Percentiles rank a stretch among this genome's conserved stretches.
These are phyloP conservation scores for Mohoua ochrocephala DNA, from an alignment of 2,113 vertebrate species.

Conservation along the genomic window DNA sequence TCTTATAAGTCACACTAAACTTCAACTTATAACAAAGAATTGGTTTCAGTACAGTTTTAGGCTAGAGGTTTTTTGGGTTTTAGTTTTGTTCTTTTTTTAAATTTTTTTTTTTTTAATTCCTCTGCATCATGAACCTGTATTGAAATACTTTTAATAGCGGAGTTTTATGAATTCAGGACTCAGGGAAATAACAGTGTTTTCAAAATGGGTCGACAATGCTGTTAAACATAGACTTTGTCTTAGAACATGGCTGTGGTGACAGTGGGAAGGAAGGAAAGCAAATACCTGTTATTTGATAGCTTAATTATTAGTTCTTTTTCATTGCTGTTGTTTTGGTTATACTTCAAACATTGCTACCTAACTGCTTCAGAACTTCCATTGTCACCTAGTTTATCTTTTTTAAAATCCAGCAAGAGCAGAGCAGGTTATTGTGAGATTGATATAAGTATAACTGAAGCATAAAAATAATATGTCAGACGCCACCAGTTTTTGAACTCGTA, in stretches of 20 bases:
- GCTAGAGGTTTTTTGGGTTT: not conserved
- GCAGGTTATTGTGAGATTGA: not conserved
- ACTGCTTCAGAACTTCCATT: not conserved
- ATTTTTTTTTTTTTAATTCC: not conserved
- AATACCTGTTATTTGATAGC: not conserved
- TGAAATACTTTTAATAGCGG: not conserved
- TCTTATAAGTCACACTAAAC: not conserved
- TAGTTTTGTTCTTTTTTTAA: not conserved
- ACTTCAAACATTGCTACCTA: not conserved
- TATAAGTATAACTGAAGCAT: not conserved
- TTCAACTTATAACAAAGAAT: not conserved
- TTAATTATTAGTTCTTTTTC: not conserved
- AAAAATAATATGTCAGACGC: not conserved
- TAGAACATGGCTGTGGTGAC: not conserved
- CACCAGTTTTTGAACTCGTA: not conserved
- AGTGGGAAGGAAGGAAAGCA: not conserved
- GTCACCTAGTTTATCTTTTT: not conserved
- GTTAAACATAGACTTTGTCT: not conserved
- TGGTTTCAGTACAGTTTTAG: not conserved
- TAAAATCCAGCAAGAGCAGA: not conserved
- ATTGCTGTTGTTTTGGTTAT: not conserved
- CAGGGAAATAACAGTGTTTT: not conserved
- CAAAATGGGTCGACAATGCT: not conserved
- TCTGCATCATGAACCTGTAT: not conserved
- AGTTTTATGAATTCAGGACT: not conserved